These are phyloP conservation scores for Actinia tenebrosa DNA, from an alignment of 64 coral and sea anemone genomes.

Conservation along the genomic window DNA sequence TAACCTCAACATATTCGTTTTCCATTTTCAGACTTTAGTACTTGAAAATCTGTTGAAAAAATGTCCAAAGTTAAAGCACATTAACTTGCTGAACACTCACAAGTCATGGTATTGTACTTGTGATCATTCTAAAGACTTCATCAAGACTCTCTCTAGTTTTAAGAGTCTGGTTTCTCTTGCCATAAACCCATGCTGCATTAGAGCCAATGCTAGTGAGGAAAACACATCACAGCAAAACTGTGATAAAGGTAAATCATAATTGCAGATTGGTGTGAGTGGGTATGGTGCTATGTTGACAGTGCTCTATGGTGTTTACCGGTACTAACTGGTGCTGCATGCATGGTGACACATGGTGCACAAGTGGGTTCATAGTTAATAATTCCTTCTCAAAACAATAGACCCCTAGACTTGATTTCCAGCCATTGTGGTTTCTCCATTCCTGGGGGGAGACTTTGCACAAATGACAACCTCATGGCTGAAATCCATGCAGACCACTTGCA, in stretches of 20 bases:
- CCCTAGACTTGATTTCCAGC: too few relatives aligned
- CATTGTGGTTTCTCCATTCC: too few relatives aligned
- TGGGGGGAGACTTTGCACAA: too few relatives aligned
- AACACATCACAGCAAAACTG: background rate
- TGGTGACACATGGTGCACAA: too few relatives aligned
- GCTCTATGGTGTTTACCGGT: too few relatives aligned
- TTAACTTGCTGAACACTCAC: background rate
- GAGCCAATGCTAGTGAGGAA: background rate
- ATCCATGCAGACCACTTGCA: too few relatives aligned
- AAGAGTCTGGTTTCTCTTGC: background rate
- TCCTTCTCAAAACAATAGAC: too few relatives aligned
- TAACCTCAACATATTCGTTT: background rate
- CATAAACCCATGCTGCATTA: slow-evolving; percentile 9
- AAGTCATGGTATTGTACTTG: background rate
- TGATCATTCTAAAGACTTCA: background rate
- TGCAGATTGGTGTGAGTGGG: too few relatives aligned
- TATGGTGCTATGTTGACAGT: too few relatives aligned
- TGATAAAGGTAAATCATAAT: background rate
- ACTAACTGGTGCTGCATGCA: too few relatives aligned
- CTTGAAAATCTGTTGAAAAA: background rate
- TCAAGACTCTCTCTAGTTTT: background rate
- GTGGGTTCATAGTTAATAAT: too few relatives aligned
- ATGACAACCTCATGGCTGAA: too few relatives aligned
- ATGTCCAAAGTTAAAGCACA: slow-evolving; percentile 2
- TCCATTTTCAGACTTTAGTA: background rate